Evolutionary conservation across 2,113 vertebrate species (phyloP).

Genomic region (Rhynchopsitta pachyrhyncha): DNA sequence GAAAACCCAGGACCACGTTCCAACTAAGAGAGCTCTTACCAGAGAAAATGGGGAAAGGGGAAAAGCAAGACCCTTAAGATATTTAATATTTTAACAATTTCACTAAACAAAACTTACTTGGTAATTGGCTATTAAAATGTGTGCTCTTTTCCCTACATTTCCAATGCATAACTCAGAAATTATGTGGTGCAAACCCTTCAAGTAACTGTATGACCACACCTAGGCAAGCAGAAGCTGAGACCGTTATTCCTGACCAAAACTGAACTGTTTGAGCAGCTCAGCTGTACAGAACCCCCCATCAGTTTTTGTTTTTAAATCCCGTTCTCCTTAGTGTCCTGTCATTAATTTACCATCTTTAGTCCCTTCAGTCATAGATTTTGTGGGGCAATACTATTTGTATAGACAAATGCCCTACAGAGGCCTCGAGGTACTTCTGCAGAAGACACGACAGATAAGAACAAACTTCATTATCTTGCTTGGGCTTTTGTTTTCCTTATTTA

Average conservation of each 20-base stretch:
- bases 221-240: not conserved
- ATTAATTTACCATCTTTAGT: not conserved
- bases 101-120: not conserved
- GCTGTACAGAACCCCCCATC: not conserved
- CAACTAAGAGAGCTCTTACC: not conserved
- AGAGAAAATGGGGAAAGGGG: not conserved
- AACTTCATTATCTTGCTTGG: not conserved
- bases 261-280: not conserved
- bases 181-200: not conserved
- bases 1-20: not conserved
- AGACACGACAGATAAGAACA: not conserved
- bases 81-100: conserved; percentile 17
- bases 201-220: not conserved
- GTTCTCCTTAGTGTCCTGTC: not conserved
- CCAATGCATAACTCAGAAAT: not conserved
- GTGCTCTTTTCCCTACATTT: not conserved
- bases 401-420: not conserved
- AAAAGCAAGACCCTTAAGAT: not conserved
- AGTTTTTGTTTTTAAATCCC: not conserved
- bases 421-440: not conserved
- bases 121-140: not conserved
- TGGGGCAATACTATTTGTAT: not conserved
- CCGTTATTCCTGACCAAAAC: not conserved
- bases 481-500: not conserved
- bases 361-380: not conserved